Base-by-base conservation (phyloP, 2,888 invertebrate genomes). In the Lasioglossum malachurum region DNA sequence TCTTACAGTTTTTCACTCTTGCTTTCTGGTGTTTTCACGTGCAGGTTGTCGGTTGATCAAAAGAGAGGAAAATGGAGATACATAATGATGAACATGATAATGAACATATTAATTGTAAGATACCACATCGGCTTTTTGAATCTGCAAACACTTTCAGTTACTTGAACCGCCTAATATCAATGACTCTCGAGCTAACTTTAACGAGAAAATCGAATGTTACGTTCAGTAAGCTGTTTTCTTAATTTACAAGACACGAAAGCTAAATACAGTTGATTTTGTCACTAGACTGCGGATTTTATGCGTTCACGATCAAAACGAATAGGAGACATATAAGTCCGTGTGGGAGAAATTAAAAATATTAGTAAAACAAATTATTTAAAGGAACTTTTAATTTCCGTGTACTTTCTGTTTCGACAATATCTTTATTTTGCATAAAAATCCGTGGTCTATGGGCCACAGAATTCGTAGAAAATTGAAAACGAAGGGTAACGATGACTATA, bases 211-310 rank as follows among this genome's bases (percentile, higher is more conserved):
- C 57, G 12, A 4, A 4, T n/a, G 4, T n/a, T 12, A 12, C 57
- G n/a, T 57, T n/a, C 4, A n/a, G 53, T 12, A 57, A 12, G 57
- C 57, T 12, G n/a, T 57, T 57, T 57, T n/a, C n/a, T n/a, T 12
- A 1, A n/a, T 57, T n/a, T 57, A 57, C 57, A 57, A 57, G n/a
- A 57, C 57, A n/a, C 57, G 1, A 57, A n/a, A n/a, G 57, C 57
- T n/a, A 57, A 0, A n/a, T 12, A 10, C n/a, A 57, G 12, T n/a
- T n/a, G 3, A 57, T 4, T 10, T n/a, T 12, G n/a, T 57, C 57
- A n/a, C n/a, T 12, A n/a, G n/a, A 57, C 57, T n/a, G 57, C 57
- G 57, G 57, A n/a, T 57, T 57, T 57, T 57, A 57, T 57, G 57
- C 57, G 3, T 44, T 44, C 44, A 12, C 44, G 44, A 3, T 44